Evolutionary conservation across 2,888 invertebrate species (phyloP).

Genomic region (Epistrophe grossulariae): DNA sequence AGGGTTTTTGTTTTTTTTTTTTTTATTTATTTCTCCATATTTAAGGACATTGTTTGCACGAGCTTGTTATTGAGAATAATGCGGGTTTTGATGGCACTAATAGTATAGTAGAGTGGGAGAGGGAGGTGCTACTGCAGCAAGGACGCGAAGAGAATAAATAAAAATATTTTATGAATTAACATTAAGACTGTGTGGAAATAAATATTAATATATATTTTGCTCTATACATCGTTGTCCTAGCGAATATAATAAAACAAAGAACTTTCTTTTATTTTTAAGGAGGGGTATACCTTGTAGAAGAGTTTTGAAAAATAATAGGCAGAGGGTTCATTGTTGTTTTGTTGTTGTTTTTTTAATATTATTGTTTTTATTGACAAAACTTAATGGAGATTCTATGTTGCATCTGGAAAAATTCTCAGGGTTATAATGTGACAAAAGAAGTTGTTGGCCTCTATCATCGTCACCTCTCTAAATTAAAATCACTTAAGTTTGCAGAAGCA

Average conservation of each 20-base stretch:
- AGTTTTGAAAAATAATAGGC: constrained; percentile 20
- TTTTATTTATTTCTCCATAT: constrained; percentile 2
- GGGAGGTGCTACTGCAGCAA: neutral
- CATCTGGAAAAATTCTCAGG: constrained; percentile 39
- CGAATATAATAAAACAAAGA: constrained; percentile 9
- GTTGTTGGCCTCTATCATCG: constrained; percentile 1
- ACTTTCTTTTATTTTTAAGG: neutral
- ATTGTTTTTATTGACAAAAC: constrained; percentile 22
- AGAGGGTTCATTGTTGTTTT: constrained; percentile 29
- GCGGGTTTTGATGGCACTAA: constrained; percentile 35
- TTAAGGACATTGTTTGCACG: constrained; percentile 58
- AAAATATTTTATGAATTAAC: constrained; percentile 48
- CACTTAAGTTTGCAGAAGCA: neutral
- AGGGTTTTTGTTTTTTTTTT: constrained; percentile 41
- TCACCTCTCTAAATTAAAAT: constrained; percentile 19
- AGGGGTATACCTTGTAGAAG: neutral
- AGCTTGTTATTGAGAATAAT: constrained; percentile 68
- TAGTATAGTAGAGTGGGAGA: neutral
- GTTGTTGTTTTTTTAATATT: neutral
- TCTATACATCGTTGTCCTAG: neutral
- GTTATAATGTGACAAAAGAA: constrained; percentile 15
- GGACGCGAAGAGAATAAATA: constrained; percentile 6
- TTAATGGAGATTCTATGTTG: constrained; percentile 23
- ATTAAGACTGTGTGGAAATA: constrained; percentile 41
- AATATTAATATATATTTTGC: constrained; percentile 66